A percentile compares a stretch with the other conserved stretches of the same genome.
phyloP scores from a whole-genome alignment of 2,797 vertebrate species.

The Mormyrops boulengeri region DNA sequence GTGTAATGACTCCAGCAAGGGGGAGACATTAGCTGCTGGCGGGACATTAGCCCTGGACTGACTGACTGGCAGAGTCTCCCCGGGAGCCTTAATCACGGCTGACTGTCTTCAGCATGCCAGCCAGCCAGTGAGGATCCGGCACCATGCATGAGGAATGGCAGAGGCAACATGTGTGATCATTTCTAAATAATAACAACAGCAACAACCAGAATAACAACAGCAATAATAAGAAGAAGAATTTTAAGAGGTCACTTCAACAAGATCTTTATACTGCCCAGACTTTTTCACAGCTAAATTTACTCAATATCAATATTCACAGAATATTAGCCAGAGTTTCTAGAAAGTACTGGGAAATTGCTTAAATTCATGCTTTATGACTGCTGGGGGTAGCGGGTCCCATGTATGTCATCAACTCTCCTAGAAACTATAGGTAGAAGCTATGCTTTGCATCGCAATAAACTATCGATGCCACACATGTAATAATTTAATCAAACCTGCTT shows the following conservation, averaged over 20 bases:
- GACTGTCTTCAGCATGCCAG: not conserved
- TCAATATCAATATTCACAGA: not conserved
- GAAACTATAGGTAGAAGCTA: not conserved
- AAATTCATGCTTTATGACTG: not conserved
- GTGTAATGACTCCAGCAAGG: not conserved
- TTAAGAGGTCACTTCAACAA: not conserved
- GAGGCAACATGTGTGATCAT: not conserved
- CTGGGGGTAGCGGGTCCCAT: not conserved
- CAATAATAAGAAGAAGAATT: not conserved
- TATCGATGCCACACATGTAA: not conserved
- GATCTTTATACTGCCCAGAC: not conserved
- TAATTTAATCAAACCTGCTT: not conserved
- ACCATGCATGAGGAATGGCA: not conserved
- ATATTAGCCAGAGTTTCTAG: not conserved
- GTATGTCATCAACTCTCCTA: not conserved
- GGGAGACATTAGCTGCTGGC: not conserved
- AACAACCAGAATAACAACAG: not conserved
- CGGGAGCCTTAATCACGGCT: not conserved
- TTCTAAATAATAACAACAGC: not conserved
- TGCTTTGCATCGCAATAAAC: not conserved
- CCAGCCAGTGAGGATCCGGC: not conserved
- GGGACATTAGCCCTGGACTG: not conserved
- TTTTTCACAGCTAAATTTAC: not conserved
- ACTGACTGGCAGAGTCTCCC: not conserved
- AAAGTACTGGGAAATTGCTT: not conserved